Evolutionary conservation across 2,113 vertebrate species (phyloP).

Genomic region (Corydoras maculifer): DNA sequence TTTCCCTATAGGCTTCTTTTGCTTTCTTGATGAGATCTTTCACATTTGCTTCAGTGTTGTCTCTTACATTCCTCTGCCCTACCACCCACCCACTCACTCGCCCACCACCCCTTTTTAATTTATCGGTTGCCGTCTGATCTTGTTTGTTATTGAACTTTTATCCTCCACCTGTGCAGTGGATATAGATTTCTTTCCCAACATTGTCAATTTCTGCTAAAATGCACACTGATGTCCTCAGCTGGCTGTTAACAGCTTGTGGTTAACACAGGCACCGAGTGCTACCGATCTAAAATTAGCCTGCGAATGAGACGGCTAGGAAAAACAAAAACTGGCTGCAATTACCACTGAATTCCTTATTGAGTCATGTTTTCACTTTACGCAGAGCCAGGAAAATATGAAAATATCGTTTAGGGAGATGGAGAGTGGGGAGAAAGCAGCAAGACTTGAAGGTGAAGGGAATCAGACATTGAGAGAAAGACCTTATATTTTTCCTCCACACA

Average conservation of each 20-base stretch:
- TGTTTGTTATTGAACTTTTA: not conserved
- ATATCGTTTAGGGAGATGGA: slow-evolving; percentile 21
- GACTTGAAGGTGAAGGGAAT: slow-evolving; percentile 2
- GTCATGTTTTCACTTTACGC: slow-evolving; percentile 45
- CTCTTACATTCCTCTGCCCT: too few relatives aligned
- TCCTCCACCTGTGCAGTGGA: not conserved
- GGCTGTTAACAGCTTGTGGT: slow-evolving; percentile 19
- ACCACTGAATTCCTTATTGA: slow-evolving; percentile 43
- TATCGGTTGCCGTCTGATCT: not conserved
- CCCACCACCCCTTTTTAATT: not conserved
- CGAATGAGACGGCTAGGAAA: slow-evolving; percentile 41
- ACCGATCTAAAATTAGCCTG: slow-evolving; percentile 42
- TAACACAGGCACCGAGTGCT: slow-evolving; percentile 12
- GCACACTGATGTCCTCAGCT: slow-evolving; percentile 12
- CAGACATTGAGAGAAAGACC: not conserved
- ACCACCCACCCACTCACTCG: too few relatives aligned
- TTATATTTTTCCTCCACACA: slow-evolving; percentile 5
- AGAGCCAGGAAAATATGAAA: slow-evolving; percentile 50
- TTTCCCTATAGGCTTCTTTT: too few relatives aligned
- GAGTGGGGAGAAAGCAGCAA: slow-evolving; percentile 9
- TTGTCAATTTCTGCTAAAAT: slow-evolving; percentile 13
- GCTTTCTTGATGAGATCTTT: too few relatives aligned
- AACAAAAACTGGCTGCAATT: slow-evolving; percentile 44
- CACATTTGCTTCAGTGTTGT: too few relatives aligned
- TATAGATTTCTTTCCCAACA: slow-evolving; percentile 7